These are phyloP conservation scores for Drosophila helvetica DNA, from an alignment of 2,888 invertebrate genomes.

Conservation along the genomic window DNA sequence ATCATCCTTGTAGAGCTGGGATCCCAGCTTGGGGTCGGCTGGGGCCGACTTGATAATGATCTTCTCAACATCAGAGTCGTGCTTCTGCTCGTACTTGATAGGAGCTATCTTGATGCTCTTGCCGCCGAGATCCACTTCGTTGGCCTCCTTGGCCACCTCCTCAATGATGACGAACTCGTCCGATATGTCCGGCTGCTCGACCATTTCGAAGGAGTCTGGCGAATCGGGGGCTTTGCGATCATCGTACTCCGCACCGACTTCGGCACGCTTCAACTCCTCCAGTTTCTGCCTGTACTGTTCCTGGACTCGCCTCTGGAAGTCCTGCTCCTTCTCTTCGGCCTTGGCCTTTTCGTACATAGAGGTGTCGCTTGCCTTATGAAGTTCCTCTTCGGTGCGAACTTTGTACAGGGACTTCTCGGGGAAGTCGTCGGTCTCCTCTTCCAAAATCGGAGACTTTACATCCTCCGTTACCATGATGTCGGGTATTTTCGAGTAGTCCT, in stretches of 20 bases:
- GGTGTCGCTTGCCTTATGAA: conserved; percentile 80
- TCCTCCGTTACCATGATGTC: conserved; percentile 83
- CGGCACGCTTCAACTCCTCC: conserved; percentile 85
- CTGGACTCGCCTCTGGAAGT: conserved; percentile 84
- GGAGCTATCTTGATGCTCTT: conserved; percentile 89
- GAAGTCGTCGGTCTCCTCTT: conserved; percentile 80
- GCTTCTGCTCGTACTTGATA: conserved; percentile 86
- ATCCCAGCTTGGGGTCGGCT: conserved; percentile 86
- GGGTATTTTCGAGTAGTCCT: conserved; percentile 83
- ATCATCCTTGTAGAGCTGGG: conserved; percentile 86
- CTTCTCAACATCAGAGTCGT: conserved; percentile 89
- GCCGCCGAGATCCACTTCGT: conserved; percentile 92
- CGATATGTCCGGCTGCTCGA: conserved; percentile 93
- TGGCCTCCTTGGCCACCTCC: conserved; percentile 94
- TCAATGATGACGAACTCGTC: conserved; percentile 95
- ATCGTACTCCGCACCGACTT: conserved; percentile 84
- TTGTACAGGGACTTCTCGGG: conserved; percentile 82
- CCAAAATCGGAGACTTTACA: conserved; percentile 78
- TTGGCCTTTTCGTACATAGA: conserved; percentile 76
- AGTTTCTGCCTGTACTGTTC: conserved; percentile 86
- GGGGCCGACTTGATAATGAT: conserved; percentile 89
- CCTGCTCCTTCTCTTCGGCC: conserved; percentile 80
- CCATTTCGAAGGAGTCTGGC: conserved; percentile 94
- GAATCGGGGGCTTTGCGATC: conserved; percentile 88
- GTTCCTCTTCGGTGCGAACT: conserved; percentile 82